Evolutionary conservation across 2,888 invertebrate species (phyloP), one percentile per base, ranked within the genome.

Genomic region (Drosophila longiperda): DNA sequence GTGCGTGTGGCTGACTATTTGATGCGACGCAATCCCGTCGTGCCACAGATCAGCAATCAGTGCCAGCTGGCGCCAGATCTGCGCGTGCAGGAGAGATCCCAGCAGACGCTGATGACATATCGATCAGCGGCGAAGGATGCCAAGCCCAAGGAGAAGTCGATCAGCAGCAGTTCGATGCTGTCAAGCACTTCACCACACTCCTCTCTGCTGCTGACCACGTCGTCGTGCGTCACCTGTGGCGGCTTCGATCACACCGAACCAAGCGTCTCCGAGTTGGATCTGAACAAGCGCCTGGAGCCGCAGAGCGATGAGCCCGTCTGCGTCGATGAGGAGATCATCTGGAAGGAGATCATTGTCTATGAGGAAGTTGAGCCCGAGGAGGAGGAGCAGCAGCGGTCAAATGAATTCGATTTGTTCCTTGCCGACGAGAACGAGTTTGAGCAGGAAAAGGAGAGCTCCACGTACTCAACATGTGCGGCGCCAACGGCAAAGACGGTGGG

Each of bases 11-110:
- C 90, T 5, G 88, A 90, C 1, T 91, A 88, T 64, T 50, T 91
- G 52, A 67, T 80, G 23, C 73, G 76, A 29, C 78, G 66, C 50
- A 91, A 92, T 73, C 78, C 74, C 0, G 32, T 34, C 8, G 8
- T 90, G 64, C 91, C 91, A 2, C 66, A 60, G 12, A 62, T 91
- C 9, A 73, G 67, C 57, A 90, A 91, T 68, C 89, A 89, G 66
- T 89, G 91, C 54, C 78, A 77, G 49, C 3, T 66, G 3, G 64
- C 67, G 1, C 71, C 82, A 1, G 61, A 73, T 5, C 8, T 80
- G 6, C 50, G 67, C 26, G 55, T 75, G 20, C 87, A 90, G 66
- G 82, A 87, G 55, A 82, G 71, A 11, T 65, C 78, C 0, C 90
- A 91, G 42, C 91, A 90, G 75, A 89, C 89, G 1, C 42, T 53